phyloP scores from a whole-genome alignment of 2,797 vertebrate genomes.

The Tarsius wallacei region DNA sequence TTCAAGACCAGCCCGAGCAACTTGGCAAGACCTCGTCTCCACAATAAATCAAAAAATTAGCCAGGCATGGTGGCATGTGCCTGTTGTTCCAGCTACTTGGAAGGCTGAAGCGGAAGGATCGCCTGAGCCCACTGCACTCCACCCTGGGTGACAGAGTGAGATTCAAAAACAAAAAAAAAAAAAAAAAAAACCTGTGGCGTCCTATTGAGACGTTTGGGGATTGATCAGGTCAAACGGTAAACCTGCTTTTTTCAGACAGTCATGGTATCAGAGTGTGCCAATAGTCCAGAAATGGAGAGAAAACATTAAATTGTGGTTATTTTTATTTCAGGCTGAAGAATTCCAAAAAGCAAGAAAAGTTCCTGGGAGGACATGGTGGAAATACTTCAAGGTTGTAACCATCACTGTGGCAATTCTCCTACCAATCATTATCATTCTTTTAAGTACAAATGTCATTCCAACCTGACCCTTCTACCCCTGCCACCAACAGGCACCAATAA shows the following conservation, averaged over 20 bases:
- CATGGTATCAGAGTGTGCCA: background rate
- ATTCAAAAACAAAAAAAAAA: too few species aligned
- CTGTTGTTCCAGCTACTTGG: too few species aligned
- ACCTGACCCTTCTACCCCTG: slow-evolving; percentile 67
- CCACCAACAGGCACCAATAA: slow-evolving; percentile 59
- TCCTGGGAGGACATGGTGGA: slow-evolving; percentile 94
- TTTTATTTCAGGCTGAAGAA: slow-evolving; percentile 92
- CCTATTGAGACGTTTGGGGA: background rate
- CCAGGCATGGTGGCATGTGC: too few species aligned
- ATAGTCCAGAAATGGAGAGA: slow-evolving; percentile 60
- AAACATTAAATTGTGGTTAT: slow-evolving; percentile 55
- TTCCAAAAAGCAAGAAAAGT: slow-evolving; percentile 92
- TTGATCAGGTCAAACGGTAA: slow-evolving; percentile 18
- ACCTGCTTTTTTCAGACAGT: slow-evolving; percentile 40
- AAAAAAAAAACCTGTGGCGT: background rate
- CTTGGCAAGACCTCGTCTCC: too few species aligned
- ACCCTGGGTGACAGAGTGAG: too few species aligned
- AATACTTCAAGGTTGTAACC: slow-evolving; percentile 93
- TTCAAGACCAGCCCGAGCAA: too few species aligned
- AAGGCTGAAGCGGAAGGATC: too few species aligned
- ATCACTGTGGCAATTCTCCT: slow-evolving; percentile 90
- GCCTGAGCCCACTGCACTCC: too few species aligned
- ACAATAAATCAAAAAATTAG: too few species aligned
- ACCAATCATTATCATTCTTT: slow-evolving; percentile 93
- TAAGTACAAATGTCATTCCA: slow-evolving; percentile 90